Evolutionary conservation across 2,113 vertebrate species (phyloP).

Genomic region (Oncorhynchus nerka): DNA sequence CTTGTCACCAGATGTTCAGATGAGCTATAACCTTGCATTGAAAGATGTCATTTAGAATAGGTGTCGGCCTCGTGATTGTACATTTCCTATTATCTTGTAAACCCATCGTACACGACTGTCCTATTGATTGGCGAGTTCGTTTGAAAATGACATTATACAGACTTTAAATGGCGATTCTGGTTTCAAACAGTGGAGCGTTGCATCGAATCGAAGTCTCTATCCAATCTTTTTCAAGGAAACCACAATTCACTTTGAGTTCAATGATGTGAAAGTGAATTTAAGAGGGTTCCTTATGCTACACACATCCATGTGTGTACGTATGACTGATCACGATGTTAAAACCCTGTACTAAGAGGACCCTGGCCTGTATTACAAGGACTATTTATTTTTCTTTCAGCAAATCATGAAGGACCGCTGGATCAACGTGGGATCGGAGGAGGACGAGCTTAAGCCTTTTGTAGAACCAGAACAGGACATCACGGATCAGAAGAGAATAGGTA

Average conservation of each 20-base stretch:
- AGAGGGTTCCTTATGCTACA: too few species aligned
- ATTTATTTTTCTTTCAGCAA: constrained; percentile 77
- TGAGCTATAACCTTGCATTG: neutral
- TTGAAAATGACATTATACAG: too few species aligned
- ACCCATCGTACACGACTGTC: too few species aligned
- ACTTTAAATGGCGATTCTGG: too few species aligned
- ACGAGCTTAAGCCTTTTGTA: constrained; percentile 93
- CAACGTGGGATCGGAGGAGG: constrained; percentile 93
- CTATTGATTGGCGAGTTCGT: too few species aligned
- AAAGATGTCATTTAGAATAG: neutral
- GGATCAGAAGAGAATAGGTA: constrained; percentile 98
- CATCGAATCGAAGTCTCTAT: too few species aligned
- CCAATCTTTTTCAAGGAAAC: too few species aligned
- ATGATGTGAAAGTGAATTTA: too few species aligned
- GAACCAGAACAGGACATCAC: constrained; percentile 96
- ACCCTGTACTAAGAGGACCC: neutral
- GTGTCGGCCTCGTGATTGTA: neutral
- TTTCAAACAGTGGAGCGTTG: too few species aligned
- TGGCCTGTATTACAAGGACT: too few species aligned
- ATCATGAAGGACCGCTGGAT: constrained; percentile 99
- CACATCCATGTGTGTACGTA: neutral
- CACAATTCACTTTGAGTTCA: too few species aligned
- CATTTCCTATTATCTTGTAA: neutral
- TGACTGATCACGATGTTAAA: neutral
- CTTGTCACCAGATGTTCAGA: neutral